Evolutionary conservation across 2,797 vertebrate genomes (phyloP), one percentile per base, ranked within the genome.

Genomic region (Scleropages formosus): DNA sequence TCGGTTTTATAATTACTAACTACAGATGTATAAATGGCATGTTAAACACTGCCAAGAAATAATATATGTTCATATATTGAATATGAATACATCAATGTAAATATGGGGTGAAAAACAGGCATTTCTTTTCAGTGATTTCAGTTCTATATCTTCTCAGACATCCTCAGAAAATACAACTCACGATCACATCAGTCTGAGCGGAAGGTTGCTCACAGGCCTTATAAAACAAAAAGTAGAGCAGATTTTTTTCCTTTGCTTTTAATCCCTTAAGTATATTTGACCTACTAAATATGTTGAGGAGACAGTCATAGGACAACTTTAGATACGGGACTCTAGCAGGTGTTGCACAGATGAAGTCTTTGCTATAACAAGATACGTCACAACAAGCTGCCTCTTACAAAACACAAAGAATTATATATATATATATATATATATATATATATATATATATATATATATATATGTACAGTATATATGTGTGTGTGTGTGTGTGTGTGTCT

Each of bases 191-290:
- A 44, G 49, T 27, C 67, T 63, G 67, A 68, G 59, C 26, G 58
- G 51, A 18, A 76, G 62, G 53, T 61, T 47, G 15, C 12, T 46
- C 75, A 39, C n/a, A 47, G 61, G 7, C 61, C n/a, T n/a, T 16
- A 12, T 44, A 71, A 53, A 70, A 27, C 46, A 12, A 64, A 49
- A 74, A 51, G 46, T 22, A 72, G 27, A 65, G 75, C 58, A 22
- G 58, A 13, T 44, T 53, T 53, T 74, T 49, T 20, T 70, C 15
- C 63, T 20, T 26, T 15, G n/a, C n/a, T 49, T 76, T 71, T 62
- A 51, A 69, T 51, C 75, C 27, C 68, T n/a, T 58, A 62, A 69
- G 59, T 71, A 64, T 72, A 71, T 75, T 31, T 65, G 31, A 75
- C 68, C 74, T 24, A 4, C 44, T 16, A 70, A 27, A 70, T 49